Evolutionary conservation across 2,797 vertebrate genomes (phyloP).

Genomic region (Chiloscyllium punctatum): DNA sequence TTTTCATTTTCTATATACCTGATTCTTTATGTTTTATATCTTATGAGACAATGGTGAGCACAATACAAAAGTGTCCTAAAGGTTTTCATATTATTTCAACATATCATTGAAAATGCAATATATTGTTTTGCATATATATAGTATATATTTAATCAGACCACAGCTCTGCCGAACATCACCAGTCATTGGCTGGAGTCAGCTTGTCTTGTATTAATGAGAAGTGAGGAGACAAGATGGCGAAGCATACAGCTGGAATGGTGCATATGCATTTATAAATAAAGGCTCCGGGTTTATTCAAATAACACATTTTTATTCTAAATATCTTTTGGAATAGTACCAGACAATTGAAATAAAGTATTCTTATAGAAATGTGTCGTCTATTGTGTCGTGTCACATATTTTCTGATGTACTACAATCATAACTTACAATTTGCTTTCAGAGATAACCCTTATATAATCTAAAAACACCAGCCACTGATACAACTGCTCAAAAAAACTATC

Average conservation of each 20-base stretch:
- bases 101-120: background rate
- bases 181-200: background rate
- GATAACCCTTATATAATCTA: conserved; percentile 70
- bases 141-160: background rate
- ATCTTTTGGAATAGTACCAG: conserved; percentile 55
- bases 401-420: conserved; percentile 58
- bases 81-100: background rate
- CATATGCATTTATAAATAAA: conserved; percentile 50
- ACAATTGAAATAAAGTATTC: conserved; percentile 61
- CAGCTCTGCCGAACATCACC: conserved; percentile 9
- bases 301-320: conserved; percentile 62
- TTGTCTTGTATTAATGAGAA: conserved; percentile 30
- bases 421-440: conserved; percentile 63
- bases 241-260: conserved; percentile 54
- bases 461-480: conserved; percentile 79
- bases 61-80: background rate
- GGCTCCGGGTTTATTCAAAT: conserved; percentile 50
- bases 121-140: background rate
- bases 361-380: conserved; percentile 54
- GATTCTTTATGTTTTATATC: background rate
- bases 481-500: conserved; percentile 68
- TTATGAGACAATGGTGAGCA: background rate
- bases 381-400: conserved; percentile 54
- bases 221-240: conserved; percentile 36
- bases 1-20: background rate